Evolutionary conservation across 2,888 invertebrate genomes (phyloP).

Genomic region (Leucozona laternaria): DNA sequence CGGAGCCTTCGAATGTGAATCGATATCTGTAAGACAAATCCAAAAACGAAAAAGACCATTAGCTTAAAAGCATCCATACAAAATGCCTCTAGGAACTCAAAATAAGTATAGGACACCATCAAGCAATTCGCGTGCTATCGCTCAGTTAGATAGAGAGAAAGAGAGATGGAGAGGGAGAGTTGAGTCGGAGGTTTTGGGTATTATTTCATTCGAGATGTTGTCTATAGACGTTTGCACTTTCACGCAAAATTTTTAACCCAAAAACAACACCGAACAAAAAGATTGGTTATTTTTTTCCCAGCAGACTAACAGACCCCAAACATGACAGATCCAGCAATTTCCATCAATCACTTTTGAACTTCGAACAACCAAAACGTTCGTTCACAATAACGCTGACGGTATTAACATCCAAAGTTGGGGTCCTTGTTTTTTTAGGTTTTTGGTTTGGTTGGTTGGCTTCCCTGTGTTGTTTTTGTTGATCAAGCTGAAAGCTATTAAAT

Average conservation of each 20-base stretch:
- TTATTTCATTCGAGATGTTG: conserved; percentile 18
- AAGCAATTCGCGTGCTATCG: conserved; percentile 63
- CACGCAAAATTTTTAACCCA: conserved; percentile 52
- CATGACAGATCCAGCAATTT: conserved; percentile 73
- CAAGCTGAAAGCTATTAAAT: conserved; percentile 72
- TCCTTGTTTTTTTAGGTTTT: conserved; percentile 30
- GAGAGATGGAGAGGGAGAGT: background rate
- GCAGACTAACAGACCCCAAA: conserved; percentile 73
- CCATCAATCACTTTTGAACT: conserved; percentile 68
- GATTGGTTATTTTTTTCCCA: conserved; percentile 33
- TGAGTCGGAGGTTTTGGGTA: background rate
- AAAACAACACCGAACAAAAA: conserved; percentile 40
- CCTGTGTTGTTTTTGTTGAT: conserved; percentile 68
- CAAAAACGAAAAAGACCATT: conserved; percentile 22
- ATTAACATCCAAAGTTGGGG: conserved; percentile 39
- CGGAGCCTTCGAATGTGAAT: background rate
- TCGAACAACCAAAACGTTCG: conserved; percentile 20
- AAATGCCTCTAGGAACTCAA: conserved; percentile 61
- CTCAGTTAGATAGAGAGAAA: background rate
- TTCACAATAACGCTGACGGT: conserved; percentile 39
- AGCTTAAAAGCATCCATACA: background rate
- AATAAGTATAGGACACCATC: conserved; percentile 53
- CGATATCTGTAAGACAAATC: conserved; percentile 22
- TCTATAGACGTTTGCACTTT: conserved; percentile 59
- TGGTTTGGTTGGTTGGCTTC: conserved; percentile 39